phyloP scores from a whole-genome alignment of 2,888 invertebrate genomes.

The Furcula furcula region DNA sequence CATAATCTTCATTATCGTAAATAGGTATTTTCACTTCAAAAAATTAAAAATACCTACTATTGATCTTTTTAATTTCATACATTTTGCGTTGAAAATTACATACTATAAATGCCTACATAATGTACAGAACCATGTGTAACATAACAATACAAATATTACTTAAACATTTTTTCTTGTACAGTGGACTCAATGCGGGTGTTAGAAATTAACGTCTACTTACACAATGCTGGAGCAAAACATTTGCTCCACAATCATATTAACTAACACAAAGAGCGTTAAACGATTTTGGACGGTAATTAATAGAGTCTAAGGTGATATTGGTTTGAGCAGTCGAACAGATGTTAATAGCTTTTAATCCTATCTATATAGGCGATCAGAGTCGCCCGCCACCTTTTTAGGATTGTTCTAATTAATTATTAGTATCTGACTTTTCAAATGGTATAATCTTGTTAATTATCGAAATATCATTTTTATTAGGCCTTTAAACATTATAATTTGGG shows the following conservation, averaged over 20 bases:
- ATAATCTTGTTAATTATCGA: no score
- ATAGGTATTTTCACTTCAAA: no score
- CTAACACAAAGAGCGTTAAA: conserved; percentile 7
- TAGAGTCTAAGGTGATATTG: conserved; percentile 21
- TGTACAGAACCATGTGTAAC: conserved; percentile 9
- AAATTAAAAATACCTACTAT: no score
- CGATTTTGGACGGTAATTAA: conserved; percentile 8
- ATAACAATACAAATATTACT: neutral
- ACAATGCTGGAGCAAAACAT: conserved; percentile 14
- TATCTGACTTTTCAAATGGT: no score
- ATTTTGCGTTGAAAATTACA: no score
- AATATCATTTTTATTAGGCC: no score
- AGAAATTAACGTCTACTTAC: conserved; percentile 23
- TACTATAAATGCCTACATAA: no score
- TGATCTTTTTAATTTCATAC: no score
- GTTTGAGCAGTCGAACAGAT: conserved; percentile 18
- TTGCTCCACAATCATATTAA: conserved; percentile 17
- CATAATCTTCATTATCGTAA: no score
- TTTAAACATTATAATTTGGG: no score
- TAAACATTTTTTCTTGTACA: conserved; percentile 3
- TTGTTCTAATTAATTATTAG: conserved; percentile 32
- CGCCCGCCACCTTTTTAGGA: conserved; percentile 36
- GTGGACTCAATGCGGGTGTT: conserved; percentile 14
- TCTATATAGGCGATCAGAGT: conserved; percentile 33
- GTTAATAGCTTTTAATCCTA: conserved; percentile 28